A percentile compares a stretch with the other conserved stretches of the same genome.
phyloP scores from a whole-genome alignment of 2,113 vertebrate species.

The Diadophis punctatus region DNA sequence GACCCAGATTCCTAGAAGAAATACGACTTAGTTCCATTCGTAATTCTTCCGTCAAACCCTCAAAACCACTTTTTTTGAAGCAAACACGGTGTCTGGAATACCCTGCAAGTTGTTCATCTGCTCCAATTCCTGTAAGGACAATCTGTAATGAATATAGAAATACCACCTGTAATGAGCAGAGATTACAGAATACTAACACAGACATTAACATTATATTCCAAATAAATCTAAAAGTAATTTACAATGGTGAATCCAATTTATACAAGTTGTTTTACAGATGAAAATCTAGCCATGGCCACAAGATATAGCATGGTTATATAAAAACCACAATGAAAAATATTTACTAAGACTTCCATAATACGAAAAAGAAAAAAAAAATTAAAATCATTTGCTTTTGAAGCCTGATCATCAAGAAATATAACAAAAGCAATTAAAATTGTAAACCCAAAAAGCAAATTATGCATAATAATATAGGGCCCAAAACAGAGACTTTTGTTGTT shows the following conservation, averaged over 20 bases:
- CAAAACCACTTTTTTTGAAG: conserved; percentile 73
- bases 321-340: not conserved
- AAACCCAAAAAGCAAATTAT: not conserved
- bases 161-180: conserved; percentile 72
- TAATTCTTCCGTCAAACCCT: conserved; percentile 82
- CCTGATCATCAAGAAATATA: not conserved
- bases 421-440: not conserved
- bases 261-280: not conserved
- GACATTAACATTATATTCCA: not conserved
- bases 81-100: conserved; percentile 86
- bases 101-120: conserved; percentile 94
- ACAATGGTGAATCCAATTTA: not conserved
- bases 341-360: not conserved
- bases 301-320: not conserved
- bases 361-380: not conserved
- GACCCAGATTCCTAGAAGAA: conserved; percentile 89
- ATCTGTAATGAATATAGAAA: conserved; percentile 72
- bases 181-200: not conserved
- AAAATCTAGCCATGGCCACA: not conserved
- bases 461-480: not conserved
- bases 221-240: not conserved
- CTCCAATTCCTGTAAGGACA: conserved; percentile 89
- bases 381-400: not conserved
- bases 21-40: conserved; percentile 87
- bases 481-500: not conserved